Evolutionary conservation across 2,113 vertebrate genomes (phyloP), one percentile per base, ranked within the genome.

Genomic region (Antechinus flavipes): DNA sequence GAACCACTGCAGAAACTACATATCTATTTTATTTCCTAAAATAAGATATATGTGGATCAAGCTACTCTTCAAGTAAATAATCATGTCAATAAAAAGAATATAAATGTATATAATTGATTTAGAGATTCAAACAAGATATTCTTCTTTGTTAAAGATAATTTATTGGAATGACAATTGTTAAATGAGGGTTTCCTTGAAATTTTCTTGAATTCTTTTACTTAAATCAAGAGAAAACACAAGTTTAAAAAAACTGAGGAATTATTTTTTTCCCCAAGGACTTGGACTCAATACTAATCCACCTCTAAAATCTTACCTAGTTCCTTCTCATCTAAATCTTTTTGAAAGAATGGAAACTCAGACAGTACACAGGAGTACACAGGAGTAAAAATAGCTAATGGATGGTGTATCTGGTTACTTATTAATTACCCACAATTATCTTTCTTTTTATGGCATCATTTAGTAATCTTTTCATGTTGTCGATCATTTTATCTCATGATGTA

Each of bases 71-170:
- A 90, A 16, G 97, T 94, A 97, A 96, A 92, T 89, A 68, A 50
- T 54, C 92, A 95, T 96, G 92, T 97, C 91, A 96, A 76, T 92
- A 35, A 94, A 90, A 93, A 91, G 26, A 61, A 96, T 97, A 97
- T 61, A 97, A 92, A 95, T 96, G 90, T 61, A 4, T 93, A 92
- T 94, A 97, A 98, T 95, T 97, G 94, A 95, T 97, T 97, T 96
- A 96, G 56, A 68, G 46, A 96, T 98, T 97, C 26, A 94, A 94
- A 93, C 89, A 95, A 52, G 2, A 54, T 89, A 12, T 11, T 27
- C 47, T 92, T 97, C 50, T 91, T 97, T 94, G 53, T 12, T 56
- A 93, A 26, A 97, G 95, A 97, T 96, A 95, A 97, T 89, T 96
- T 96, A 90, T 91, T 9, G 94, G 1, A 0, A 35, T 96, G 50